Conservation (phyloP, 1,140 invertebrate genomes). For the Dendrolimus punctatus region DNA sequence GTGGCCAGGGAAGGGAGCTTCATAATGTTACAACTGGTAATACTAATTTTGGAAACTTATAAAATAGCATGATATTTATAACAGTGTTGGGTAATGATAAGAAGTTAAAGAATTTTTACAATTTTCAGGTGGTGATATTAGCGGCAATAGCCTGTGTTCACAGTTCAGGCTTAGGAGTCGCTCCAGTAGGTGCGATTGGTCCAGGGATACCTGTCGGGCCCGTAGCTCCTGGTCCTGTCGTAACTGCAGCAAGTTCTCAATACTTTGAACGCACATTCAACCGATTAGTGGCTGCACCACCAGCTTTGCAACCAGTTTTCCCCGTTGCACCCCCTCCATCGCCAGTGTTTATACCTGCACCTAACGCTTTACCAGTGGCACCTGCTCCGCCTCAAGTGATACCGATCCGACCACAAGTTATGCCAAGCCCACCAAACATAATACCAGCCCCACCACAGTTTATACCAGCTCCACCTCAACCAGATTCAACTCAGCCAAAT, state of each 20-base stretch:
- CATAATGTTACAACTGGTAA: constrained; percentile 52
- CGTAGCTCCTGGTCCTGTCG: constrained; percentile 53
- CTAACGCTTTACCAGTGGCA: constrained; percentile 15
- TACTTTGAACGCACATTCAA: constrained; percentile 78
- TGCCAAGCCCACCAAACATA: no score
- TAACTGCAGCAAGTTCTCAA: constrained; percentile 76
- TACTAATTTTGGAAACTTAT: constrained; percentile 10
- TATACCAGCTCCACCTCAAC: constrained; percentile 4
- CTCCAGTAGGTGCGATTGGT: not conserved
- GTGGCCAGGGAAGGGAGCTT: constrained; percentile 33
- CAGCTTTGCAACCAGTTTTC: constrained; percentile 18
- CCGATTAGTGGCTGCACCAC: constrained; percentile 54
- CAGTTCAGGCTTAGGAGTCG: not conserved
- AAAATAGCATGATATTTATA: constrained; percentile 8
- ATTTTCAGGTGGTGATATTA: constrained; percentile 43
- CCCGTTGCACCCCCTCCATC: constrained; percentile 21
- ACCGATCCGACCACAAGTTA: no score
- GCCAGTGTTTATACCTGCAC: constrained; percentile 21
- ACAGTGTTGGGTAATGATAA: not conserved
- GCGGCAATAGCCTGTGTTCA: constrained; percentile 12
- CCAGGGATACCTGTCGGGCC: constrained; percentile 3
- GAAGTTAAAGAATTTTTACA: no score
- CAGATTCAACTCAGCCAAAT: constrained; percentile 36
- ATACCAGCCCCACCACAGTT: no score
- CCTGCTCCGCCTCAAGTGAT: constrained; percentile 21